These are phyloP conservation scores for Oscheius sp. DNA, from an alignment of 2,888 invertebrate species.

Conservation along the genomic window DNA sequence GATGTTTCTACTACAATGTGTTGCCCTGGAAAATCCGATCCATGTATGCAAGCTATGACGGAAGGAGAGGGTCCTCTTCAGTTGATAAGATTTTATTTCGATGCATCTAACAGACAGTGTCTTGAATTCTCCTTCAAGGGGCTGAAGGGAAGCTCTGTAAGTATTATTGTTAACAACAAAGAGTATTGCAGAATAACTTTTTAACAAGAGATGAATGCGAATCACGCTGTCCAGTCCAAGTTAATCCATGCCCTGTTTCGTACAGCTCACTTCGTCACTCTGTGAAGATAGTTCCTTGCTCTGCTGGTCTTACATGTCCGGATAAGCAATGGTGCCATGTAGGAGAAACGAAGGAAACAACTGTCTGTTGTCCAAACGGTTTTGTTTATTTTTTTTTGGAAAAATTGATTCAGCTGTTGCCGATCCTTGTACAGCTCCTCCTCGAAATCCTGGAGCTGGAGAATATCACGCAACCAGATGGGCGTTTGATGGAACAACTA, in stretches of 20 bases:
- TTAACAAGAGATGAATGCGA: slow-evolving; percentile 55
- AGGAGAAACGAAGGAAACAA: slow-evolving; percentile 59
- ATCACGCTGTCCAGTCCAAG: slow-evolving; percentile 58
- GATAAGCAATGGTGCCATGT: slow-evolving; percentile 66
- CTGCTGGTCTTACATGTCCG: slow-evolving; percentile 54
- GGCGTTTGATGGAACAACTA: slow-evolving; percentile 55
- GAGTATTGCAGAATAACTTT: slow-evolving; percentile 63
- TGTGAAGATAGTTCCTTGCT: slow-evolving; percentile 37
- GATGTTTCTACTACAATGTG: slow-evolving; percentile 59
- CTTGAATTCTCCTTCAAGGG: slow-evolving; percentile 61
- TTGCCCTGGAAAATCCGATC: slow-evolving; percentile 60
- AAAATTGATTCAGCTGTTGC: slow-evolving; percentile 53
- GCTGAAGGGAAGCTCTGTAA: slow-evolving; percentile 62
- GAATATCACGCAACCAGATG: slow-evolving; percentile 57
- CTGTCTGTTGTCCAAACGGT: slow-evolving; percentile 68
- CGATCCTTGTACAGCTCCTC: slow-evolving; percentile 61
- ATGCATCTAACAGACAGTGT: slow-evolving; percentile 55
- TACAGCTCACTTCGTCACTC: slow-evolving; percentile 48
- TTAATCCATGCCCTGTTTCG: slow-evolving; percentile 58
- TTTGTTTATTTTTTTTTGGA: not conserved
- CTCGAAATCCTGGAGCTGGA: slow-evolving; percentile 56
- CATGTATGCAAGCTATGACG: slow-evolving; percentile 47
- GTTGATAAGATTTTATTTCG: slow-evolving; percentile 59
- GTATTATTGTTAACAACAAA: not conserved
- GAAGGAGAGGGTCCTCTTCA: slow-evolving; percentile 58